phyloP scores from a whole-genome alignment of 1,140 invertebrate genomes.

The Ylistrum balloti region DNA sequence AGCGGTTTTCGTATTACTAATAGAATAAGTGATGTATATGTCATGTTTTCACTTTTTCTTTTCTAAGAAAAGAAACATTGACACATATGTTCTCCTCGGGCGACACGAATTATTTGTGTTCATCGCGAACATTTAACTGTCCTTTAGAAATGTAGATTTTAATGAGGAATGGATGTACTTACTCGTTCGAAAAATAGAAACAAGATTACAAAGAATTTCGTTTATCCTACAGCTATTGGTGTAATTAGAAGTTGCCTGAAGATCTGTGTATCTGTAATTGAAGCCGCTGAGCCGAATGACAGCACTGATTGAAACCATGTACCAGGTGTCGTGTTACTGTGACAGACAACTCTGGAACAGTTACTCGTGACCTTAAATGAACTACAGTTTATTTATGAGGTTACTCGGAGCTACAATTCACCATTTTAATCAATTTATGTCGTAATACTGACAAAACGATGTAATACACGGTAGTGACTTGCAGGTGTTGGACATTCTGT shows the following conservation, averaged over 20 bases:
- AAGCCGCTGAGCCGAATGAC: too few species aligned
- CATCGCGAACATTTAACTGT: not conserved
- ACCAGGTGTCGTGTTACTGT: not conserved
- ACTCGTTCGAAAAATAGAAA: not conserved
- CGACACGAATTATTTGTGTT: not conserved
- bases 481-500: not conserved
- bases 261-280: not conserved
- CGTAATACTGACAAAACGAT: not conserved
- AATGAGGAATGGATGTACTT: not conserved
- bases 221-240: not conserved
- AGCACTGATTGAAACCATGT: not conserved
- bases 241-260: not conserved
- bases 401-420: not conserved
- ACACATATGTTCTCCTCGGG: not conserved
- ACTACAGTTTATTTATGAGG: not conserved
- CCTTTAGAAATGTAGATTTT: not conserved
- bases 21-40: too few species aligned
- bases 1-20: too few species aligned
- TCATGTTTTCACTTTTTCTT: too few species aligned
- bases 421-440: not conserved
- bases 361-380: too few species aligned
- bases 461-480: not conserved
- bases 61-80: too few species aligned
- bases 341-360: too few species aligned
- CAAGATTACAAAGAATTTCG: not conserved